Conservation (phyloP, 2,888 invertebrate genomes). For the Mythimna ferrago region DNA sequence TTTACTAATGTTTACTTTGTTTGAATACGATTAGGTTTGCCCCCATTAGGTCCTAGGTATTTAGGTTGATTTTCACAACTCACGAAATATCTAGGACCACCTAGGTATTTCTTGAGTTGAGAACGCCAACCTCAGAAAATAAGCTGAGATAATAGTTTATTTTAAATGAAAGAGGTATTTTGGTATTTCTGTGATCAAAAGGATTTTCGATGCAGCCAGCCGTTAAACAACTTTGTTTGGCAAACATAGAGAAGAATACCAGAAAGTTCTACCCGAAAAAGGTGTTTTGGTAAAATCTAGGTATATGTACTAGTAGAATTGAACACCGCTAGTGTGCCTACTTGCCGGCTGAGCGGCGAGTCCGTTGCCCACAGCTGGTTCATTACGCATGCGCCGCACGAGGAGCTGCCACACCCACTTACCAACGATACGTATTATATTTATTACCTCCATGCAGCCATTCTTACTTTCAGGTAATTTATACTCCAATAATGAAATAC, state of each 20-base stretch:
- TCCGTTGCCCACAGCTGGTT: constrained; percentile 22
- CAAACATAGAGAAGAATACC: not conserved
- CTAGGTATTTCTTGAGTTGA: not conserved
- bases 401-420: constrained; percentile 52
- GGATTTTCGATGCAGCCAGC: not conserved
- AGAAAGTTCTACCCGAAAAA: no score
- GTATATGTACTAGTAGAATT: not conserved
- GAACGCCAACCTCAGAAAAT: not conserved
- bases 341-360: constrained; percentile 4
- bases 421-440: constrained; percentile 33
- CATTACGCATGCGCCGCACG: constrained; percentile 50
- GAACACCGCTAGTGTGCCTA: not conserved
- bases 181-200: not conserved
- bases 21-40: not conserved
- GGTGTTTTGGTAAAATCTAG: not conserved
- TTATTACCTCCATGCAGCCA: constrained; percentile 32
- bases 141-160: no score
- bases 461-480: constrained; percentile 40
- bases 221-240: not conserved
- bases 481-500: constrained; percentile 46
- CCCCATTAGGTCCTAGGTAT: not conserved
- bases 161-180: not conserved
- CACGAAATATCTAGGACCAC: no score
- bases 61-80: no score
- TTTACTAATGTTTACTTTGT: not conserved